Conservation (phyloP, 2,888 invertebrate genomes). For the Pegoplata infirma region DNA sequence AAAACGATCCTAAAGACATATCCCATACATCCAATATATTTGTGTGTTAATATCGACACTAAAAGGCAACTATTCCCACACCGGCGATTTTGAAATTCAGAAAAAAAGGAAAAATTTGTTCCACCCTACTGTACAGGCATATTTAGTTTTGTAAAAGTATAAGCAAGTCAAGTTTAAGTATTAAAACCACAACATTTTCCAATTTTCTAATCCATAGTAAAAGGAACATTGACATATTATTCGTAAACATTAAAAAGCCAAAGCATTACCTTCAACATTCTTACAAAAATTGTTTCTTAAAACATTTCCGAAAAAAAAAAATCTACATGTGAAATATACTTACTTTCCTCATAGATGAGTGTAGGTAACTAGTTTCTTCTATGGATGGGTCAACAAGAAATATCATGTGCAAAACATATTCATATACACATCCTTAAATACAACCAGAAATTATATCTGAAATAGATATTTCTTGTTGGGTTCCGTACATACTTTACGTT, state of each 20-base stretch:
- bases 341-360: not conserved
- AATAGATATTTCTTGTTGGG: not conserved
- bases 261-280: slow-evolving; percentile 6
- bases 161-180: slow-evolving; percentile 51
- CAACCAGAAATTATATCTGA: not conserved
- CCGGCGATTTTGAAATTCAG: too few relatives aligned
- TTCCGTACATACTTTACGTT: not conserved
- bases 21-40: too few relatives aligned
- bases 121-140: too few relatives aligned
- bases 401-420: not conserved
- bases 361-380: too few relatives aligned
- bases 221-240: slow-evolving; percentile 25
- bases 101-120: too few relatives aligned
- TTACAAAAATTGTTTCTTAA: not conserved
- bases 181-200: slow-evolving; percentile 53
- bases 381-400: slow-evolving; percentile 13
- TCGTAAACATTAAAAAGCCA: slow-evolving; percentile 4
- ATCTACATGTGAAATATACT: not conserved
- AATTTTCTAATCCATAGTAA: slow-evolving; percentile 30
- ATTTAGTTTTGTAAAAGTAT: slow-evolving; percentile 59
- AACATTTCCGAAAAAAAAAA: not conserved
- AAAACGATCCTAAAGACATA: too few relatives aligned
- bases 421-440: too few relatives aligned
- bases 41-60: slow-evolving; percentile 54
- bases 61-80: too few relatives aligned